These are phyloP conservation scores for Ibycter americanus DNA, from an alignment of 2,797 vertebrate genomes.

Conservation along the genomic window DNA sequence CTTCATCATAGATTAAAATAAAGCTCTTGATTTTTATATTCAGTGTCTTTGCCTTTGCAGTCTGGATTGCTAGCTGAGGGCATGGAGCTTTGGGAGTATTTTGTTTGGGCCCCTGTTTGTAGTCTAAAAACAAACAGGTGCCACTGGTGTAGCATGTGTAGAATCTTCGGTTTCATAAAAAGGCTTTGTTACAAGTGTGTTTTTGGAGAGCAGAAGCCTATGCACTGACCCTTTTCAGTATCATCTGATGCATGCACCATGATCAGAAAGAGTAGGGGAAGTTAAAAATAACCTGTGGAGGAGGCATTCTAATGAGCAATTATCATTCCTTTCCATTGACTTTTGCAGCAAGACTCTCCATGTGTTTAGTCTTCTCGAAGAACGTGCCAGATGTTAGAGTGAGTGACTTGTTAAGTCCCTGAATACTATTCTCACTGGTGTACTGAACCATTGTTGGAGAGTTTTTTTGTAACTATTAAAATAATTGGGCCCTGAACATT, in stretches of 20 bases:
- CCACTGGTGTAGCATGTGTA: neutral
- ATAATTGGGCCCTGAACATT: slow-evolving; percentile 66
- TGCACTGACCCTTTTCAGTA: slow-evolving; percentile 55
- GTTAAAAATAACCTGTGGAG: slow-evolving; percentile 61
- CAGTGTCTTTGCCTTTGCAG: neutral
- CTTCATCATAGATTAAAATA: neutral
- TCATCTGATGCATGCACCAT: slow-evolving; percentile 35
- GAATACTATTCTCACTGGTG: slow-evolving; percentile 19
- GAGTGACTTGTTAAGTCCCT: slow-evolving; percentile 44
- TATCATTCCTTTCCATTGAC: slow-evolving; percentile 64
- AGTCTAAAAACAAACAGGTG: neutral
- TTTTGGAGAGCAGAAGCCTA: slow-evolving; percentile 1
- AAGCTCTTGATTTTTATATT: neutral
- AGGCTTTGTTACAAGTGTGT: neutral
- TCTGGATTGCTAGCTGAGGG: neutral
- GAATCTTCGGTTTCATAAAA: neutral
- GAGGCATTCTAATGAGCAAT: slow-evolving; percentile 68
- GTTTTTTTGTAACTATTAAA: slow-evolving; percentile 49
- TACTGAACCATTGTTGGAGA: slow-evolving; percentile 29
- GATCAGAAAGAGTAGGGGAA: slow-evolving; percentile 56
- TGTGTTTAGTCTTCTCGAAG: slow-evolving; percentile 58
- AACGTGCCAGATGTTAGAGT: slow-evolving; percentile 58
- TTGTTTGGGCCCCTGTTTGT: neutral
- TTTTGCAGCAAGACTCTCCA: slow-evolving; percentile 52
- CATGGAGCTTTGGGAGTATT: neutral